Evolutionary conservation across 2,113 vertebrate species (phyloP), one percentile per base, ranked within the genome.

Genomic region (Meleagris gallopavo): DNA sequence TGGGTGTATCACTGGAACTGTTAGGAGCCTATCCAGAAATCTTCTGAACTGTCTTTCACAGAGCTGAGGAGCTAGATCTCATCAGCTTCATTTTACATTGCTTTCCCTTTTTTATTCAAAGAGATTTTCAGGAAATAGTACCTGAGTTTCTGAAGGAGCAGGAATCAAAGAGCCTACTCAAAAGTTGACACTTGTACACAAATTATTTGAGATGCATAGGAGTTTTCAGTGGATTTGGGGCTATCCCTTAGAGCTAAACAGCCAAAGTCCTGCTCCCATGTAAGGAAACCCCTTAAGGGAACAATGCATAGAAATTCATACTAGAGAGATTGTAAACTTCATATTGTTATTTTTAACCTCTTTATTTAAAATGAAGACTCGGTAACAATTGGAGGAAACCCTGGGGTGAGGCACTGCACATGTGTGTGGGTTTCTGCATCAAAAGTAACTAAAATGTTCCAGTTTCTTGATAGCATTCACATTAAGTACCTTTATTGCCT

Each of bases 341-440:
- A 29, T 58, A 18, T 61, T 90, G 58, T 73, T 95, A 74, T 93
- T 90, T 91, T 92, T 86, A 90, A 69, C 14, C 7, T 96, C 89
- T 90, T 89, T 13, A 77, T 91, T 95, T 91, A 38, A 91, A 93
- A 78, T 86, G 76, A 90, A 93, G 77, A 78, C 78, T 60, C 0
- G 0, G 13, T 86, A 95, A 96, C 94, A 96, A 94, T 93, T 92
- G 92, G 69, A 95, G 95, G 96, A 95, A 95, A 6, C 90, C 8
- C 58, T 73, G 57, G 80, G 95, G 83, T 94, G 91, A 97, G 89
- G 95, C 90, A 82, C 40, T 38, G 48, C 70, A 73, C 43, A 82
- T 64, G 55, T 58, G 40, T 87, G 57, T 89, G 89, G 45, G 58
- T 85, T 94, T 91, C 70, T 84, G 77, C 48, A 41, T 20, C 6